phyloP scores from a whole-genome alignment of 2,113 vertebrate genomes.

The Gallinago jamesoni region DNA sequence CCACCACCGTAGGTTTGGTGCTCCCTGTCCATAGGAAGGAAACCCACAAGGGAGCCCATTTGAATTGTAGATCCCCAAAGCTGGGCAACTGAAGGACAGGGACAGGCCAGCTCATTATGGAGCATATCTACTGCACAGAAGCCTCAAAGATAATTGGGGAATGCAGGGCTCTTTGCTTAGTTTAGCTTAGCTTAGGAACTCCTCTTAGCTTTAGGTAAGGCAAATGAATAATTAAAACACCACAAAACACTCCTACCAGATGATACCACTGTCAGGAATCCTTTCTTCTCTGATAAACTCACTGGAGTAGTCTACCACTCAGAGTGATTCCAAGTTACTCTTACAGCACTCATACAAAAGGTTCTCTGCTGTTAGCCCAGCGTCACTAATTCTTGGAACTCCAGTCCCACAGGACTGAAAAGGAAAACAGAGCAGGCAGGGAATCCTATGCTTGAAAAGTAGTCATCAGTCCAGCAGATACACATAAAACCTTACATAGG shows the following conservation, averaged over 20 bases:
- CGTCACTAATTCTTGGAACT: not conserved
- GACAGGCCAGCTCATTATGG: not conserved
- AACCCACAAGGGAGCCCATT: not conserved
- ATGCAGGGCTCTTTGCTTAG: not conserved
- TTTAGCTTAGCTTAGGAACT: not conserved
- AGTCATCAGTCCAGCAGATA: not conserved
- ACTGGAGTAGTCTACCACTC: not conserved
- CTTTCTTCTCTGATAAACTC: not conserved
- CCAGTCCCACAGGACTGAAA: not conserved
- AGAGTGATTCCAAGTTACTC: not conserved
- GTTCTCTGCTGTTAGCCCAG: not conserved
- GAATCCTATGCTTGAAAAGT: rapidly evolving
- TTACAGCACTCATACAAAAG: not conserved
- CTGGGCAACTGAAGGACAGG: not conserved
- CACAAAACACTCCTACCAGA: not conserved
- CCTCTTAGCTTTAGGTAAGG: not conserved
- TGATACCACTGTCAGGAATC: not conserved
- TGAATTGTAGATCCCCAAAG: not conserved
- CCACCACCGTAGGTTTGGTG: rapidly evolving
- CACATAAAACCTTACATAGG: not conserved
- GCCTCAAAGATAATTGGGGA: not conserved
- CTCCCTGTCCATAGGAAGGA: not conserved
- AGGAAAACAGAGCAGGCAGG: not conserved
- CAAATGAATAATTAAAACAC: not conserved
- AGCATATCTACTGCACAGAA: not conserved